These are phyloP conservation scores for Mycalesis mineus DNA, from an alignment of 2,888 invertebrate species.

Conservation along the genomic window DNA sequence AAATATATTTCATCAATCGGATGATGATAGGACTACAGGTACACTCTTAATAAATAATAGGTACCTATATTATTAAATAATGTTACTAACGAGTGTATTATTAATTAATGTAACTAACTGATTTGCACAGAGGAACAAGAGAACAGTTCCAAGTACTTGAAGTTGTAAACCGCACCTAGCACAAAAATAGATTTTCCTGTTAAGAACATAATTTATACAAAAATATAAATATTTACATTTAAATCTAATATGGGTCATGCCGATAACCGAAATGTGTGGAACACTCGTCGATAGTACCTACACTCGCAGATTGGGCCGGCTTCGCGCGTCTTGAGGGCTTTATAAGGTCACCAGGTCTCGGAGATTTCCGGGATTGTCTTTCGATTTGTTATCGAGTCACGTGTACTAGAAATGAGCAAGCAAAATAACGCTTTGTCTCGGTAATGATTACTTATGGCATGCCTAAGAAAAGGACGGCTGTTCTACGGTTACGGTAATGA, in stretches of 20 bases:
- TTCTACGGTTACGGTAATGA: background rate
- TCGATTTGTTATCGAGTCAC: background rate
- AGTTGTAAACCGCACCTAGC: background rate
- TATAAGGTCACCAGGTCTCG: slow-evolving; percentile 6
- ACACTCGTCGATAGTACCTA: slow-evolving; percentile 32
- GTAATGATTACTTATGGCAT: background rate
- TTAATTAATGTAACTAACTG: no score
- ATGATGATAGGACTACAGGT: no score
- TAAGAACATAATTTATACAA: slow-evolving; percentile 12
- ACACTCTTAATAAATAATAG: no score
- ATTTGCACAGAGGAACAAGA: no score
- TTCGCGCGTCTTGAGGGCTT: slow-evolving; percentile 41
- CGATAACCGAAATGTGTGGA: slow-evolving; percentile 46
- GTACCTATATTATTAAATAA: no score
- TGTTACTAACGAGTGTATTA: no score
- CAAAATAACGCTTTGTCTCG: background rate
- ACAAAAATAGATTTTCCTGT: slow-evolving; percentile 18
- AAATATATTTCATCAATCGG: no score
- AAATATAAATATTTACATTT: slow-evolving; percentile 20
- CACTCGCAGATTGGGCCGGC: slow-evolving; percentile 38
- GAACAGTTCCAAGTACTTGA: background rate
- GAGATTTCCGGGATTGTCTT: slow-evolving; percentile 8
- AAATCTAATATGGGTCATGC: slow-evolving; percentile 46
- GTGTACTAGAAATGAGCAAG: background rate
- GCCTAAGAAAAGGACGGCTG: background rate